These are phyloP conservation scores for Setophaga coronata DNA, from an alignment of 2,113 vertebrate species.

Conservation along the genomic window DNA sequence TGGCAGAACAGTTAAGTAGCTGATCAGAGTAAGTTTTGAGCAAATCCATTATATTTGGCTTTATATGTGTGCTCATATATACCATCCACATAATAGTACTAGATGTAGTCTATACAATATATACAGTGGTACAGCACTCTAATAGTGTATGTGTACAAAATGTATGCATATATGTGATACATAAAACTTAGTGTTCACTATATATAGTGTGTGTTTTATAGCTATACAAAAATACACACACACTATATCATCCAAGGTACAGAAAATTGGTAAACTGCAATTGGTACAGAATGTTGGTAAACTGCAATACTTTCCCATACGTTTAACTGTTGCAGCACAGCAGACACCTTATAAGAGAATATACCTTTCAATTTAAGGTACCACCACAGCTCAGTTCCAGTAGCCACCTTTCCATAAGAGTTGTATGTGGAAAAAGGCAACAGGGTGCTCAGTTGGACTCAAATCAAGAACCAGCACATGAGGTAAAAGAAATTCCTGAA, in stretches of 20 bases:
- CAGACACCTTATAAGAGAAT: not conserved
- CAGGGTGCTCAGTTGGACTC: rapidly evolving
- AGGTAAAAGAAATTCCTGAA: not conserved
- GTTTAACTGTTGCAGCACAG: not conserved
- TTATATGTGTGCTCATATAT: not conserved
- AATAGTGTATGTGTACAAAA: not conserved
- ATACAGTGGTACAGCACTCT: not conserved
- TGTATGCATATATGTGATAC: not conserved
- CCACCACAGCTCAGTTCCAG: not conserved
- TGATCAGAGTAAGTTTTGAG: not conserved
- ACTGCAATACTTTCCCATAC: rapidly evolving
- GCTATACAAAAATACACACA: not conserved
- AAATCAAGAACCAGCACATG: rapidly evolving
- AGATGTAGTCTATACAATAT: not conserved
- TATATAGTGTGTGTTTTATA: not conserved
- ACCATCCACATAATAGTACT: not conserved
- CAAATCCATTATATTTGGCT: not conserved
- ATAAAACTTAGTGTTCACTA: not conserved
- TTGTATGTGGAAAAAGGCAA: rapidly evolving
- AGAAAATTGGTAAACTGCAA: not conserved
- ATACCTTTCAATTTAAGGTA: not conserved
- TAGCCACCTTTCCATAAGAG: not conserved
- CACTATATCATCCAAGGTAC: not conserved
- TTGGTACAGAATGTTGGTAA: not conserved
- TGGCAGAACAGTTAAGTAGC: not conserved